Conservation (phyloP, 1,140 invertebrate genomes). For the Hydropsyche tenuis region DNA sequence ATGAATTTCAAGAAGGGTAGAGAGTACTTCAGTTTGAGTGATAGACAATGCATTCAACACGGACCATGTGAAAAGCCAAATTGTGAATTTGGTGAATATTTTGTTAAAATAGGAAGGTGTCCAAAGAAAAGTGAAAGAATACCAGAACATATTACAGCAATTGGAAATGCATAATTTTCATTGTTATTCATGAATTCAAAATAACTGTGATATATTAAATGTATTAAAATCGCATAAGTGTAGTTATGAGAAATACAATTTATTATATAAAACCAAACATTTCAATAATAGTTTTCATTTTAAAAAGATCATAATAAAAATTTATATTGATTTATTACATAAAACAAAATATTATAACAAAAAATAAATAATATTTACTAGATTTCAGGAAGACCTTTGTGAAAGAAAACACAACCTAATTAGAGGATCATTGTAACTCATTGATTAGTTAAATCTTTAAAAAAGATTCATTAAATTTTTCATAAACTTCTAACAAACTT, state of each 20-base stretch:
- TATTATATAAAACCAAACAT: too few species aligned
- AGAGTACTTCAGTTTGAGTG: conserved; percentile 71
- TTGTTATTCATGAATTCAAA: conserved; percentile 22
- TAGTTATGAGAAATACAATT: conserved; percentile 20
- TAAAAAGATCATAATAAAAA: too few species aligned
- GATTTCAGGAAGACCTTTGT: too few species aligned
- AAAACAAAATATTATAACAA: too few species aligned
- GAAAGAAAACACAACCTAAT: too few species aligned
- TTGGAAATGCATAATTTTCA: conserved; percentile 17
- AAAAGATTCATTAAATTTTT: conserved; percentile 59
- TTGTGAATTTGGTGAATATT: conserved; percentile 75
- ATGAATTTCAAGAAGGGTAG: conserved; percentile 71
- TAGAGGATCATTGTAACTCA: too few species aligned
- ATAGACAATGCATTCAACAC: conserved; percentile 73
- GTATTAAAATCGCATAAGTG: conserved; percentile 26
- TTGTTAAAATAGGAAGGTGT: conserved; percentile 68
- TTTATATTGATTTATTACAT: too few species aligned
- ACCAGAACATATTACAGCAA: conserved; percentile 33
- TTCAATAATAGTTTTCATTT: too few species aligned
- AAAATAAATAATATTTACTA: too few species aligned
- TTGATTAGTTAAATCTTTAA: conserved; percentile 25
- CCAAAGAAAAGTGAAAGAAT: conserved; percentile 56
- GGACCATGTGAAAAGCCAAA: conserved; percentile 68
- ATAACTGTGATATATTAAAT: conserved; percentile 34
- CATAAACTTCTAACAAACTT: conserved; percentile 73